These are phyloP conservation scores for Isotomurus palustris DNA, from an alignment of 2,888 invertebrate species.

Conservation along the genomic window DNA sequence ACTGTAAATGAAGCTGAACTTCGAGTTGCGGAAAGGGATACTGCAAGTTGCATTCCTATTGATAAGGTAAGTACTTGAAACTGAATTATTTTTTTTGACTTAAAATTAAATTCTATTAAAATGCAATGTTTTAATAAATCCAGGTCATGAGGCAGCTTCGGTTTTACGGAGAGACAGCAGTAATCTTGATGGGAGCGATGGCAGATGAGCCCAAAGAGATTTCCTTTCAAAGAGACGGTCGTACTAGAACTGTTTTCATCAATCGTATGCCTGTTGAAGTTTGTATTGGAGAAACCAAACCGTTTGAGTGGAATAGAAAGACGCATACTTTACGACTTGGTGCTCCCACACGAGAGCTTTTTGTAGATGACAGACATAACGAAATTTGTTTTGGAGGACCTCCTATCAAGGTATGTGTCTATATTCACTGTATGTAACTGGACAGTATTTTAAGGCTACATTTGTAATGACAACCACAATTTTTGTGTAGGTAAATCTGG, in stretches of 20 bases:
- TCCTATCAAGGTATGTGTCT: conserved; percentile 63
- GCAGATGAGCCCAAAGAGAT: conserved; percentile 65
- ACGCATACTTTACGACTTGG: conserved; percentile 69
- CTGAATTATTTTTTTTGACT: conserved; percentile 6
- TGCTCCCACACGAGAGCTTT: conserved; percentile 84
- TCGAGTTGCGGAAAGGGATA: conserved; percentile 29
- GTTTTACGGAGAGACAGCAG: conserved; percentile 77
- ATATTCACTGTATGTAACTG: too few species aligned
- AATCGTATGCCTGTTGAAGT: conserved; percentile 65
- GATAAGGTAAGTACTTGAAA: conserved; percentile 33
- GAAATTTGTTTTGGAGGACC: conserved; percentile 91
- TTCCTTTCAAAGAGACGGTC: conserved; percentile 72
- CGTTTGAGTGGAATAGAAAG: conserved; percentile 67
- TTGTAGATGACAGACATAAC: conserved; percentile 80
- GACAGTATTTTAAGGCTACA: too few species aligned
- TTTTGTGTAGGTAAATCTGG: too few species aligned
- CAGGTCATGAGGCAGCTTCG: conserved; percentile 55
- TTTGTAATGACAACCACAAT: too few species aligned
- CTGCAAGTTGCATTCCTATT: conserved; percentile 37
- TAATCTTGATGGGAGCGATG: conserved; percentile 54
- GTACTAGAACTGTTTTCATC: conserved; percentile 66
- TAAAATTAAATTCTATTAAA: background rate
- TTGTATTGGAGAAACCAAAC: conserved; percentile 63
- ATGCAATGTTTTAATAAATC: background rate
- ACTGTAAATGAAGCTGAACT: conserved; percentile 32